Percentiles rank a stretch among this genome's conserved stretches.
Evolutionary conservation across 2,113 vertebrate genomes (phyloP).

Genomic region (Colossoma macropomum): DNA sequence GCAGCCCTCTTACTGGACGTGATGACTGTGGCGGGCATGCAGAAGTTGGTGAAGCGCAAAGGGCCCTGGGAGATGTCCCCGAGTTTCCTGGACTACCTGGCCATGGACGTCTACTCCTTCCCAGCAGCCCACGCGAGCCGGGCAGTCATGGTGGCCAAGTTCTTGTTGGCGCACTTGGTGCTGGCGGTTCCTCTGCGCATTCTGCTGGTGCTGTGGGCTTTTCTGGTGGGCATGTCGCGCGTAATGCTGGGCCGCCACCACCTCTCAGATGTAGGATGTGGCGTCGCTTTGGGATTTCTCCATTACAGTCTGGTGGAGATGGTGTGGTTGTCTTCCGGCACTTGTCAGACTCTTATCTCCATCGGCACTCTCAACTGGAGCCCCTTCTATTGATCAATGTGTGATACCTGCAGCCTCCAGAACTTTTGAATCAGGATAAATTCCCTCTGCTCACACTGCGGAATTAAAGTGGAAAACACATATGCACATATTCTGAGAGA

Average conservation of each 20-base stretch:
- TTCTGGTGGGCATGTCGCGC: conserved; percentile 85
- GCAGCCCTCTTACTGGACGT: conserved; percentile 89
- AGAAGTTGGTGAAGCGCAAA: conserved; percentile 88
- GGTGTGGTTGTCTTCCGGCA: conserved; percentile 91
- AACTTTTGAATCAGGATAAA: conserved; percentile 24
- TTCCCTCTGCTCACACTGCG: conserved; percentile 12
- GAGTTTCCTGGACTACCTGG: conserved; percentile 85
- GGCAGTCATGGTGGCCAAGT: conserved; percentile 89
- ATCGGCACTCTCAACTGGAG: conserved; percentile 81
- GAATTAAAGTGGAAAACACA: conserved; percentile 3
- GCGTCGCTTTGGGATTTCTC: conserved; percentile 88
- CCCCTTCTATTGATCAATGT: conserved; percentile 56
- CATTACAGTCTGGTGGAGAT: conserved; percentile 92
- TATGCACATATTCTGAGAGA: conserved; percentile 11
- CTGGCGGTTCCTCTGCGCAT: conserved; percentile 90
- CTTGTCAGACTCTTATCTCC: conserved; percentile 91
- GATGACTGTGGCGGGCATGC: conserved; percentile 87
- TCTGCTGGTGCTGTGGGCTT: conserved; percentile 91
- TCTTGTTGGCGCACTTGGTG: conserved; percentile 92
- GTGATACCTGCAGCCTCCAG: conserved; percentile 15
- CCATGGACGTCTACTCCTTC: conserved; percentile 91
- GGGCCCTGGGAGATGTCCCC: conserved; percentile 87
- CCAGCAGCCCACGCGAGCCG: conserved; percentile 90
- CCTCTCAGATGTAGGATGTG: conserved; percentile 88
- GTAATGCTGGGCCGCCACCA: conserved; percentile 92